Evolutionary conservation across 2,797 vertebrate genomes (phyloP).

Genomic region (Lepus townsendii): DNA sequence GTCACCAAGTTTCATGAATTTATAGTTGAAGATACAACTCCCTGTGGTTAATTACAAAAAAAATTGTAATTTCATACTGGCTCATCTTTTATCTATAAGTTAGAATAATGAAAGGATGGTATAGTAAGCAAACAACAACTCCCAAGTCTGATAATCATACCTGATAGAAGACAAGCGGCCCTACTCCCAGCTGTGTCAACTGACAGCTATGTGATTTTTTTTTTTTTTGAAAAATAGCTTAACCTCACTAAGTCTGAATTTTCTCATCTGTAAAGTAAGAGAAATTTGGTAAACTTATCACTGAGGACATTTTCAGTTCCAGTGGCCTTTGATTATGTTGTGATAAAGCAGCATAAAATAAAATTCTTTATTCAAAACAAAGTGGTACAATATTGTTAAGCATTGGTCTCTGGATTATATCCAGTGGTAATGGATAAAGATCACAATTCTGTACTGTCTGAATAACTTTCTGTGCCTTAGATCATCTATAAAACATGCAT

Average conservation of each 20-base stretch:
- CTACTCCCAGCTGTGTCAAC: background rate
- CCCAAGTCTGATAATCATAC: background rate
- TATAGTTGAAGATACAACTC: constrained; percentile 3
- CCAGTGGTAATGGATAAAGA: background rate
- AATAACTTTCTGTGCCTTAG: background rate
- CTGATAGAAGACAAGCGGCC: background rate
- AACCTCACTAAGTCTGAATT: background rate
- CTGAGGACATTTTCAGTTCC: background rate
- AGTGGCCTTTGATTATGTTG: background rate
- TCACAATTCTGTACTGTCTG: background rate
- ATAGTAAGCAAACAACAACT: background rate
- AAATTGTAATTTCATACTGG: background rate
- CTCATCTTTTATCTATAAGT: background rate
- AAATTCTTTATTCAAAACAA: constrained; percentile 53
- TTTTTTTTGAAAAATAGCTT: constrained; percentile 29
- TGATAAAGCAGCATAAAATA: constrained; percentile 20
- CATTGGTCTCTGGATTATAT: background rate
- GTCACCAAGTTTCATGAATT: background rate
- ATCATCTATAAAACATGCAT: background rate
- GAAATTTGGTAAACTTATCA: background rate
- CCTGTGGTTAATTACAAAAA: background rate
- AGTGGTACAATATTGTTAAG: background rate
- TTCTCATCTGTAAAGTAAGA: constrained; percentile 15
- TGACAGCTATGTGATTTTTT: background rate
- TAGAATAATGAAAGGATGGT: background rate